These are phyloP conservation scores for Pelodiscus sinensis DNA, from an alignment of 2,113 vertebrate genomes.

Conservation along the genomic window DNA sequence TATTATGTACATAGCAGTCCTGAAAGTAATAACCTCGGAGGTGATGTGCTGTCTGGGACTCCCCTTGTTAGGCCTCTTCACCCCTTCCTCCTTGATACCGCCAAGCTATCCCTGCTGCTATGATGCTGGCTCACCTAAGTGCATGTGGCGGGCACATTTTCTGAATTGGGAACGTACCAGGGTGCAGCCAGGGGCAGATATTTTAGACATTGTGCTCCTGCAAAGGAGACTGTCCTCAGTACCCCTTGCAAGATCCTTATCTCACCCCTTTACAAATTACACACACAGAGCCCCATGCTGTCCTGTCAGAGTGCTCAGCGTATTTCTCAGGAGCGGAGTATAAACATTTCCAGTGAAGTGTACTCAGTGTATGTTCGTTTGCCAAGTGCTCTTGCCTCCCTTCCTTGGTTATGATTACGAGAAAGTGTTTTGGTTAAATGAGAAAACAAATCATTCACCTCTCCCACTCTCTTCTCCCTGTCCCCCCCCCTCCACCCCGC, in stretches of 20 bases:
- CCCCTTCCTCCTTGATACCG: not conserved
- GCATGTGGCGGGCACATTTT: not conserved
- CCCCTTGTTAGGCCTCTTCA: not conserved
- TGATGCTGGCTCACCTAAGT: not conserved
- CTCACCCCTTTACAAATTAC: not conserved
- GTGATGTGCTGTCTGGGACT: not conserved
- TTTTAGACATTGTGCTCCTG: not conserved
- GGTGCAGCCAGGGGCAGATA: not conserved
- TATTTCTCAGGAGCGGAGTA: conserved; percentile 25
- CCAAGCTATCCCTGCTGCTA: not conserved
- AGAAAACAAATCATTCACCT: conserved; percentile 41
- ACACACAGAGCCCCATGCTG: not conserved
- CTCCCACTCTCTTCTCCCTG: not conserved
- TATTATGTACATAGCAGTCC: not conserved
- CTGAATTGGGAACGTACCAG: too few species aligned
- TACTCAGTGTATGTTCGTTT: conserved; percentile 39
- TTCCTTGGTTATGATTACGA: conserved; percentile 17
- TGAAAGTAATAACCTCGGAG: not conserved
- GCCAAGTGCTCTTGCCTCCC: conserved; percentile 51
- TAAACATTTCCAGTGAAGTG: conserved; percentile 61
- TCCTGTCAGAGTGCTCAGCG: fast-evolving
- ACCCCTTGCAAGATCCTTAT: not conserved
- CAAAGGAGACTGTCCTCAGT: not conserved
- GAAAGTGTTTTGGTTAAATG: not conserved
- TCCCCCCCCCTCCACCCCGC: too few species aligned